Conservation (phyloP, 2,888 invertebrate genomes). For the Nysson spinosus region DNA sequence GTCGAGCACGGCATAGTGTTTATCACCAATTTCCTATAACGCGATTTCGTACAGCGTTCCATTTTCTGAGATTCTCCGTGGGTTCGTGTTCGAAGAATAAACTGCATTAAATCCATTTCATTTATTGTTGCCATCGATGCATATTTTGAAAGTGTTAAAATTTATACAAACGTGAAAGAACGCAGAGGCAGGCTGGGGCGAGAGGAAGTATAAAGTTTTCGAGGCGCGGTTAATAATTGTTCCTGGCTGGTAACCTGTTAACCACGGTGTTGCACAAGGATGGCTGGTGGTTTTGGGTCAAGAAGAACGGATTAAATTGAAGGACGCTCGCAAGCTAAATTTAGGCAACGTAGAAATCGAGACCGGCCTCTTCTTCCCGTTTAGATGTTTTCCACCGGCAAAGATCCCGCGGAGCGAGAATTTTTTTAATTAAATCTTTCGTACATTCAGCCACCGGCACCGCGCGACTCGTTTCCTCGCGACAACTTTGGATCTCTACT, state of each 20-base stretch:
- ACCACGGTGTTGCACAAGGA: conserved; percentile 22
- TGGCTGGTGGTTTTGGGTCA: conserved; percentile 45
- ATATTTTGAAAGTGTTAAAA: no score
- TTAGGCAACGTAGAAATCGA: conserved; percentile 41
- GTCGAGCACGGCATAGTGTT: no score
- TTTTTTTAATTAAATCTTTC: conserved; percentile 20
- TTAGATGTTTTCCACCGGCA: conserved; percentile 1
- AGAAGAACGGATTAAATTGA: conserved; percentile 55
- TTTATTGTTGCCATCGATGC: no score
- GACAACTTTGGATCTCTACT: no score
- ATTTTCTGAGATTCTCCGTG: no score
- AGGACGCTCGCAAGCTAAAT: conserved; percentile 48
- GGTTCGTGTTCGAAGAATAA: no score
- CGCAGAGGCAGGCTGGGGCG: neutral
- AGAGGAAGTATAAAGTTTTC: conserved; percentile 3
- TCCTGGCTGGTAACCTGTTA: conserved; percentile 26
- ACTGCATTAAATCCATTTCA: no score
- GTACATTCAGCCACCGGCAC: neutral
- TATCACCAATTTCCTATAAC: no score
- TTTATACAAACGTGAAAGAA: no score
- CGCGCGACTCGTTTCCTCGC: neutral
- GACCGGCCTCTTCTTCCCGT: conserved; percentile 36
- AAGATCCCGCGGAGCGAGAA: conserved; percentile 1
- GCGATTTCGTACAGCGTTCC: no score
- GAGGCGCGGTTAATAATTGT: conserved; percentile 40